Evolutionary conservation across 2,888 invertebrate species (phyloP).

Genomic region (Hydrotaea cyrtoneurina): DNA sequence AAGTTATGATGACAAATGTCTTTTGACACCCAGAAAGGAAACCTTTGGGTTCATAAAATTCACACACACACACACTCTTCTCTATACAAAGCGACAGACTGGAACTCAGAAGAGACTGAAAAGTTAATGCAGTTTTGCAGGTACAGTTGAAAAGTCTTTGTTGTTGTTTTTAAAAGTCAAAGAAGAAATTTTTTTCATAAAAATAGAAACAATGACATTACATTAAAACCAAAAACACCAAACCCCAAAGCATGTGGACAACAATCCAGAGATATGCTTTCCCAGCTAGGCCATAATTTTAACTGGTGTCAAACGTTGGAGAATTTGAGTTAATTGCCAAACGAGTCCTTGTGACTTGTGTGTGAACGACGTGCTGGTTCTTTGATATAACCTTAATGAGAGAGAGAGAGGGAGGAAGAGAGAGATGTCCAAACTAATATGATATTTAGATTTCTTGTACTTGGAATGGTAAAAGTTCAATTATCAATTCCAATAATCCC

Average conservation of each 20-base stretch:
- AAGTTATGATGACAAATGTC: constrained; percentile 67
- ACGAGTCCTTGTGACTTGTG: too few relatives aligned
- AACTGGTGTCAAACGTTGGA: neutral
- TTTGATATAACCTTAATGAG: too few relatives aligned
- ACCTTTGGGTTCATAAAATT: constrained; percentile 54
- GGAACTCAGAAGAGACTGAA: neutral
- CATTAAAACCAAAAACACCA: constrained; percentile 10
- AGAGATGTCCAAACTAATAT: too few relatives aligned
- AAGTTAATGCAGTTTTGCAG: constrained; percentile 62
- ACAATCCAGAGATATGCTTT: constrained; percentile 35
- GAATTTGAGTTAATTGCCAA: neutral
- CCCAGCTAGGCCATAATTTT: neutral
- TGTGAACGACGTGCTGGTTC: too few relatives aligned
- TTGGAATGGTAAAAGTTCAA: too few relatives aligned
- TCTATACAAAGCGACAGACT: neutral
- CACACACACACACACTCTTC: neutral
- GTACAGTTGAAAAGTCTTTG: constrained; percentile 30
- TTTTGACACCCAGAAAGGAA: constrained; percentile 60
- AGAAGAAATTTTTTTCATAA: neutral
- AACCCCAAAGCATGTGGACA: neutral
- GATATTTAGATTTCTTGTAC: too few relatives aligned
- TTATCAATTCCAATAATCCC: too few relatives aligned
- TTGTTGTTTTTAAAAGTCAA: neutral
- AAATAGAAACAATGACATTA: constrained; percentile 52
- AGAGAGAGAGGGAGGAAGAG: too few relatives aligned